Percentiles rank a stretch among this genome's conserved stretches.
phyloP scores from a whole-genome alignment of 2,113 vertebrate genomes.

The Nansenia antarctica region DNA sequence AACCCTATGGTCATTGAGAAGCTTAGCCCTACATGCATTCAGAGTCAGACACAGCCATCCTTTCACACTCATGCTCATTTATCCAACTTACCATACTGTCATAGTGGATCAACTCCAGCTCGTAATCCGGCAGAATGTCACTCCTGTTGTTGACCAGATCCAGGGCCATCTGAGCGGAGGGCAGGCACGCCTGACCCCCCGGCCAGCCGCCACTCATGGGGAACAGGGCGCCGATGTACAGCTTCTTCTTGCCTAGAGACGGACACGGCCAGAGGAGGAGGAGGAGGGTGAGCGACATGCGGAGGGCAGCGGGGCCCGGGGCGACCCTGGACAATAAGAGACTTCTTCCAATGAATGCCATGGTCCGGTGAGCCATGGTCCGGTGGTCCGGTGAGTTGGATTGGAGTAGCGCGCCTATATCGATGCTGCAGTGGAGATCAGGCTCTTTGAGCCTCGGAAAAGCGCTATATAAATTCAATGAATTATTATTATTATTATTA shows the following conservation, averaged over 20 bases:
- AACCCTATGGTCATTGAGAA: too few relatives aligned
- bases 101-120: conserved; percentile 90
- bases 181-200: conserved; percentile 90
- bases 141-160: conserved; percentile 90
- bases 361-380: conserved; percentile 47
- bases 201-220: conserved; percentile 95
- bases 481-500: too few relatives aligned
- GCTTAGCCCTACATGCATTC: too few relatives aligned
- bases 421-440: conserved; percentile 27
- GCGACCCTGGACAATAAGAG: conserved; percentile 21
- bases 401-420: neutral
- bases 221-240: conserved; percentile 93
- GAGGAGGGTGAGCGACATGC: conserved; percentile 54
- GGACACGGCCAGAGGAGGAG: conserved; percentile 70
- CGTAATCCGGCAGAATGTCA: conserved; percentile 92
- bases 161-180: conserved; percentile 90
- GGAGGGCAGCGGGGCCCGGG: conserved; percentile 33
- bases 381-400: conserved; percentile 51
- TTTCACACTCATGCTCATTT: neutral
- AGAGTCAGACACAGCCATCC: too few relatives aligned
- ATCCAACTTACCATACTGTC: conserved; percentile 86
- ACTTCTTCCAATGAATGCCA: conserved; percentile 12
- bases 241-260: conserved; percentile 86
- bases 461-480: too few relatives aligned
- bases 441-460: too few relatives aligned